Conservation (phyloP, 2,113 vertebrate genomes). For the Struthidea cinerea region DNA sequence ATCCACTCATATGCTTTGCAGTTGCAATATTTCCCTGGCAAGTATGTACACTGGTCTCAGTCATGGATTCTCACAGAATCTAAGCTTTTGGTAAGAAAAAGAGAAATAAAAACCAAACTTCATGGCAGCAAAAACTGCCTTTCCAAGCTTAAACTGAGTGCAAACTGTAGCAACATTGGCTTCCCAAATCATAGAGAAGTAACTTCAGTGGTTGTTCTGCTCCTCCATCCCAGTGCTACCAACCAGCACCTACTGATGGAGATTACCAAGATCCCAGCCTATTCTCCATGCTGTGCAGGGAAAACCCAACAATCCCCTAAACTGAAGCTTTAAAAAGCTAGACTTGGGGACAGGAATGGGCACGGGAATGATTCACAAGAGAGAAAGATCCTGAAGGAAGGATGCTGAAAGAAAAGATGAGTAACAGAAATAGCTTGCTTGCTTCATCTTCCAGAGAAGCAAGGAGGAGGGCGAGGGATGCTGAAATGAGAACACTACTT, state of each 20-base stretch:
- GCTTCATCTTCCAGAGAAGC: background rate
- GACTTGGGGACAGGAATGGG: background rate
- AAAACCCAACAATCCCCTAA: background rate
- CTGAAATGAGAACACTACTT: background rate
- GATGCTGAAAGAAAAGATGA: background rate
- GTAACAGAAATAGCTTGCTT: constrained; percentile 11
- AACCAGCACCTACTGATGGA: background rate
- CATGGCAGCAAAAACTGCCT: background rate
- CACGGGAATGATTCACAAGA: background rate
- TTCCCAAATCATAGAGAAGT: background rate
- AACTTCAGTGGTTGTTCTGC: background rate
- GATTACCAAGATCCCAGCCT: background rate
- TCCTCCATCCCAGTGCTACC: background rate
- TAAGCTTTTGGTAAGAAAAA: background rate
- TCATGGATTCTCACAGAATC: background rate
- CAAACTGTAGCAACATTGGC: background rate
- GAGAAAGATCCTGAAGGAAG: background rate
- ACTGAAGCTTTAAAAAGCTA: background rate
- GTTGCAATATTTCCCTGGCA: constrained; percentile 7
- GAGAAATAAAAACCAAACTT: background rate
- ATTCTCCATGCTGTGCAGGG: background rate
- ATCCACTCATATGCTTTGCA: background rate
- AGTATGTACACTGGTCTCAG: background rate
- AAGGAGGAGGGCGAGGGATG: background rate
- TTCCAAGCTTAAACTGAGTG: background rate